Conservation (phyloP, 2,797 vertebrate genomes). For the Selene dorsalis region DNA sequence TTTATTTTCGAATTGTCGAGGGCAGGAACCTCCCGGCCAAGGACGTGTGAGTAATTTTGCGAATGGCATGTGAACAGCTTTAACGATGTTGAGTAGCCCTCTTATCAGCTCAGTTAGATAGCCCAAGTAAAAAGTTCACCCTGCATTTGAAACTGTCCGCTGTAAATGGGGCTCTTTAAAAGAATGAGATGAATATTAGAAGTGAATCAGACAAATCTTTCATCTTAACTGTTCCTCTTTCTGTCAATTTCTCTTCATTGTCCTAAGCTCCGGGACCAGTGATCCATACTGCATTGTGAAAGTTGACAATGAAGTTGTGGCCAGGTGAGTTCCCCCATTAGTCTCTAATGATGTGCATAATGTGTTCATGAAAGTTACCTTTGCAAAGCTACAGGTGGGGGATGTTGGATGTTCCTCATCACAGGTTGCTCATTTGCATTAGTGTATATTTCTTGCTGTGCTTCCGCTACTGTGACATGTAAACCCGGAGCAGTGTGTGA, state of each 20-base stretch:
- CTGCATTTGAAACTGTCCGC: not conserved
- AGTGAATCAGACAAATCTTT: not conserved
- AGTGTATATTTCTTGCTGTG: conserved; percentile 14
- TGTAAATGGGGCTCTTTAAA: not conserved
- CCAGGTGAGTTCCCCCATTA: conserved; percentile 84
- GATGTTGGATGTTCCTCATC: not conserved
- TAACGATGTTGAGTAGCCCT: not conserved
- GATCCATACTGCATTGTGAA: conserved; percentile 95
- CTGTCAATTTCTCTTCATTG: conserved; percentile 25
- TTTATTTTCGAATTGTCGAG: conserved; percentile 93
- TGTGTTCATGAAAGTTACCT: not conserved
- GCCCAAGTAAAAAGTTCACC: not conserved
- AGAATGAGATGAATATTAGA: not conserved
- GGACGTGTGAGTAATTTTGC: conserved; percentile 89
- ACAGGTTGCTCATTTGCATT: conserved; percentile 14
- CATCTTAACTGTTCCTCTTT: not conserved
- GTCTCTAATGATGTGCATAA: not conserved
- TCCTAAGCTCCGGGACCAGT: conserved; percentile 89
- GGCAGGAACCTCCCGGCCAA: conserved; percentile 91
- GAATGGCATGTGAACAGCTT: conserved; percentile 33
- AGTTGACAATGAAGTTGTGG: conserved; percentile 94
- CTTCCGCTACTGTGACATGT: conserved; percentile 36
- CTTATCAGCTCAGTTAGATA: not conserved
- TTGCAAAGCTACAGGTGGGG: not conserved
- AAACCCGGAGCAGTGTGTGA: conserved; percentile 51